These are phyloP conservation scores for Tinea semifulvella DNA, from an alignment of 2,888 invertebrate species.

Conservation along the genomic window DNA sequence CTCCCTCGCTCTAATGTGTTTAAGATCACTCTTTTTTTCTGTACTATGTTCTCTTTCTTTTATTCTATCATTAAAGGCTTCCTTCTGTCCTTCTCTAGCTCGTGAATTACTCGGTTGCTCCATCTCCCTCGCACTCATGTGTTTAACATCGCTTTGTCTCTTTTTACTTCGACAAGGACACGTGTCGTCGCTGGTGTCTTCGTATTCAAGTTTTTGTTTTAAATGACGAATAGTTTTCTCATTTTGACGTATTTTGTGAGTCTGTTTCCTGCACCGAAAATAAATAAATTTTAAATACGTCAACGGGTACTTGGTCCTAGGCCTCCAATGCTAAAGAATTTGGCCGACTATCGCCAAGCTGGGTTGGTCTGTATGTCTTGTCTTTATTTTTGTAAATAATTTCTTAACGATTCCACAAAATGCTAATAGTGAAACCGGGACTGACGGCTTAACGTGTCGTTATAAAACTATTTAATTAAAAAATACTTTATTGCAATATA, in stretches of 20 bases:
- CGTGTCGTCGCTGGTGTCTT: constrained; percentile 5
- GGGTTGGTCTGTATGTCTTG: no score
- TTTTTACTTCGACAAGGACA: neutral
- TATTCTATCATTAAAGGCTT: neutral
- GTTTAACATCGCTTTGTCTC: neutral
- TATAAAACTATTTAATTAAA: no score
- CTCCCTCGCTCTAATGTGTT: neutral
- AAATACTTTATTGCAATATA: no score
- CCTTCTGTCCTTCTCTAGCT: neutral
- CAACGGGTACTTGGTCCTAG: no score
- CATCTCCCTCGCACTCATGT: neutral
- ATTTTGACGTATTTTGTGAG: neutral
- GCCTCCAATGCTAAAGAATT: no score
- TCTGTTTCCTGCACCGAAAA: constrained; percentile 5
- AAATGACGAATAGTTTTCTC: neutral
- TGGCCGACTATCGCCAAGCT: no score
- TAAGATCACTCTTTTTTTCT: no score
- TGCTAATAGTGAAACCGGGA: no score
- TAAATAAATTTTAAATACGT: no score
- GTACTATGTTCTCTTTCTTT: neutral
- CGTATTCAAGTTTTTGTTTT: neutral
- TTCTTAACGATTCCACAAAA: no score
- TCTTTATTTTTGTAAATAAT: no score
- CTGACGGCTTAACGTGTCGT: no score
- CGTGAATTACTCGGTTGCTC: neutral